phyloP scores from a whole-genome alignment of 1,140 invertebrate species.

The Eriocheir sinensis region DNA sequence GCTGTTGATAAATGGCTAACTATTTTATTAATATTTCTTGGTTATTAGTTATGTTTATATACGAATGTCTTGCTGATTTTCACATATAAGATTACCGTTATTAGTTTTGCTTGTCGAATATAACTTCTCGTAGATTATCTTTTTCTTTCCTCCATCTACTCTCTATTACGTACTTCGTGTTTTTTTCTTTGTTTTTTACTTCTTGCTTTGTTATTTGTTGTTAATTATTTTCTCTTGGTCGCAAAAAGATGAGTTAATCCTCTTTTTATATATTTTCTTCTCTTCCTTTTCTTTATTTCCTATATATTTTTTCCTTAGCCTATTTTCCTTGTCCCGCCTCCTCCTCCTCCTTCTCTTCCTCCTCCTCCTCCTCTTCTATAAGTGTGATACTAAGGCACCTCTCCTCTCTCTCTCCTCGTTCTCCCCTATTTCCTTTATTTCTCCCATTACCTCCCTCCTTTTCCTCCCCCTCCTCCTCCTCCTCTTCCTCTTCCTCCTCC shows the following conservation, averaged over 20 bases:
- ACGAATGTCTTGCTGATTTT: too few relatives aligned
- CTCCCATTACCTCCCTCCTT: not conserved
- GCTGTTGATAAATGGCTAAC: too few relatives aligned
- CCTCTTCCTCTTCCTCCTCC: not conserved
- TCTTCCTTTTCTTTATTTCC: constrained; percentile 8
- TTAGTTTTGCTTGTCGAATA: too few relatives aligned
- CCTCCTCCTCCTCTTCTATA: constrained; percentile 8
- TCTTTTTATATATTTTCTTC: too few relatives aligned
- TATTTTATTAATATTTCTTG: too few relatives aligned
- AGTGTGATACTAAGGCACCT: not conserved
- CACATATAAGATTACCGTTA: too few relatives aligned
- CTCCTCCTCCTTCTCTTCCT: constrained; percentile 30
- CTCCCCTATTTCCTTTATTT: not conserved
- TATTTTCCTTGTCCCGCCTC: not conserved
- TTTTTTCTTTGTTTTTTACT: too few relatives aligned
- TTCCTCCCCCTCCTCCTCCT: not conserved
- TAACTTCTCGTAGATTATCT: too few relatives aligned
- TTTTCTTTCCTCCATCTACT: too few relatives aligned
- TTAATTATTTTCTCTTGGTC: constrained; percentile 25
- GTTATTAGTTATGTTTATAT: too few relatives aligned
- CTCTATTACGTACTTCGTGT: too few relatives aligned
- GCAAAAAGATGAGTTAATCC: too few relatives aligned
- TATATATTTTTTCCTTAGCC: not conserved
- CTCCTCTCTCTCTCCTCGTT: not conserved
- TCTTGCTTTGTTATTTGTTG: not conserved